Evolutionary conservation across 1,140 invertebrate species (phyloP), one percentile per base, ranked within the genome.

Genomic region (Drosophila nasuta): DNA sequence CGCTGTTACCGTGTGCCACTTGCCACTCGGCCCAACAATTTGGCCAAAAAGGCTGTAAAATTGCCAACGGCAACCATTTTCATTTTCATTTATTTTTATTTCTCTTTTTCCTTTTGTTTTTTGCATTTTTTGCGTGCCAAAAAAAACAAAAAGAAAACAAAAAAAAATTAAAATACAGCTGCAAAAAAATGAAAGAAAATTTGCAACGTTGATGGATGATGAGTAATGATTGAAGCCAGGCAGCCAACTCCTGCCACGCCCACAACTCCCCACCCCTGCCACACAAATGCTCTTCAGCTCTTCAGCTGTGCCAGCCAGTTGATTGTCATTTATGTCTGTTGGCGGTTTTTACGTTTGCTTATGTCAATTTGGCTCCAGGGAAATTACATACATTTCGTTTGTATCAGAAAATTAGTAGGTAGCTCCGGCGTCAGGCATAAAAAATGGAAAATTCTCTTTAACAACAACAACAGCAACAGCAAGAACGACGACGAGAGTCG

Each of bases 211-310:
- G 85, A 89, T 89, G 85, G 85, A 89, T 89, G 85, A 89, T 89
- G 85, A 89, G 82, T 89, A 89, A 89, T 89, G 85, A 89, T 89
- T 89, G 85, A 89, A 89, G 85, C 86, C 78, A 89, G 79, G 76
- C 78, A 81, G 75, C 67, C 82, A 75, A 59, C 62, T 58, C 62
- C 46, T 67, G 75, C 57, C 62, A 60, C 58, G 38, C 49, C 33
- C 38, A 56, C 38, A 13, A 33, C 33, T 33, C 6, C 20, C 33
- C 28, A 0, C 45, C 10, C 49, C 25, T 3, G 20, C 20, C 46
- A 45, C 35, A 33, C 65, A 8, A 30, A 8, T 8, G 10, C 60
- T 17, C 3, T 7, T 15, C 11, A 38, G 17, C 1, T 25, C 15
- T 20, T 3, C 4, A 46, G 25, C 13, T 30, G 30, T 28, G 60